Evolutionary conservation across 2,888 invertebrate species (phyloP), one percentile per base, ranked within the genome.

Genomic region (Chymomyza fuscimana): DNA sequence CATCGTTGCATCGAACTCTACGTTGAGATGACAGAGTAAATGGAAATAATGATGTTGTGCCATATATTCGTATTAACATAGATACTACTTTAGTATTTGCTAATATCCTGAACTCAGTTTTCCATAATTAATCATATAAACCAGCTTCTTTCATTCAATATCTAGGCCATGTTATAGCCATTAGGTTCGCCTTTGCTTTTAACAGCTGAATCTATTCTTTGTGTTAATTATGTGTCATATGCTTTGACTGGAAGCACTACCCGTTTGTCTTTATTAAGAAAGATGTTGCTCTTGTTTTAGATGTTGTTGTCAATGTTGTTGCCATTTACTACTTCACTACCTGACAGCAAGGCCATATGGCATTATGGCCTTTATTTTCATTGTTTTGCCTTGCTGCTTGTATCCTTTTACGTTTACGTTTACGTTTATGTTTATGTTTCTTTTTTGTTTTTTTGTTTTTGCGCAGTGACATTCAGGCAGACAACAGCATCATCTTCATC

Each of bases 181-280:
- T 46, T 46, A 46, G 12, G 12, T 46, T 46, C 4, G 7, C 40
- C 12, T 12, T 4, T 12, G 40, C 40, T 46, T 46, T 46, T 46
- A 46, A 46, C 40, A 46, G 40, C 40, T 46, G 12, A 12, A 46
- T 12, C 40, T 3, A 46, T 46, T 46, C 22, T 54, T 19, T 19
- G 79, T 83, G 84, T 83, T 83, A 83, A 83, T 83, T 83, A 83
- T 81, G 84, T 83, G 84, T 81, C 88, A 75, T 74, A 73, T 84
- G 82, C 40, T 46, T 46, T 46, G 40, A 12, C 10, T 12, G 12
- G 82, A 87, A 87, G 72, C 73, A 78, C 80, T 64, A 62, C 77
- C 87, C 86, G 86, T 83, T 83, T 83, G 83, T 87, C 88, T 83
- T 83, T 87, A 87, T 87, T 83, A 83, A 79, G 65, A 74, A 12